A percentile compares a stretch with the other conserved stretches of the same genome.
Evolutionary conservation across 2,888 invertebrate genomes (phyloP).

Genomic region (Lepidochrysops patricia): DNA sequence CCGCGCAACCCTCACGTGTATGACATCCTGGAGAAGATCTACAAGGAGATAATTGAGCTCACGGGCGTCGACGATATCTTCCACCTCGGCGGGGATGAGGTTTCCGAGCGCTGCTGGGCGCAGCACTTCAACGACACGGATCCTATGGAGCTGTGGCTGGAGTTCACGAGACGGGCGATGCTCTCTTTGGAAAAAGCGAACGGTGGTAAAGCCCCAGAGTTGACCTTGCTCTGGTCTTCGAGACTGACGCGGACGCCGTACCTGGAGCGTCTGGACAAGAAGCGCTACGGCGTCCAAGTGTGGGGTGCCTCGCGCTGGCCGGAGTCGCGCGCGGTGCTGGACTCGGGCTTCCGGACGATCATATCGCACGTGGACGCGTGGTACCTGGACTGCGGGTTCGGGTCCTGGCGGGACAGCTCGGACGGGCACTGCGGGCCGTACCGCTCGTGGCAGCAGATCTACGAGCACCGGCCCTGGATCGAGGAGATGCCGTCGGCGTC

Average conservation of each 20-base stretch:
- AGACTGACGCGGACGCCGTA: conserved; percentile 83
- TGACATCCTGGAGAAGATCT: conserved; percentile 81
- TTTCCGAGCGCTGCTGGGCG: conserved; percentile 87
- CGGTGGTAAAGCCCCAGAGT: conserved; percentile 69
- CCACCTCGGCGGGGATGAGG: conserved; percentile 89
- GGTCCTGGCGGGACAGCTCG: conserved; percentile 87
- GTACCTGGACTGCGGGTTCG: conserved; percentile 92
- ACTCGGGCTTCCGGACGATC: conserved; percentile 84
- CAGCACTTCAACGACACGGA: conserved; percentile 84
- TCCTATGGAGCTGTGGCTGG: conserved; percentile 85
- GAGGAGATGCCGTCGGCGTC: conserved; percentile 50
- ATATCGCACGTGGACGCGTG: conserved; percentile 91
- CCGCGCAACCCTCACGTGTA: conserved; percentile 87
- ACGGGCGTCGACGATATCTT: conserved; percentile 86
- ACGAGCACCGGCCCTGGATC: conserved; percentile 87
- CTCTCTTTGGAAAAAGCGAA: conserved; percentile 77
- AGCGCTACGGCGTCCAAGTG: conserved; percentile 79
- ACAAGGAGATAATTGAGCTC: conserved; percentile 81
- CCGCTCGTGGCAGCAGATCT: conserved; percentile 89
- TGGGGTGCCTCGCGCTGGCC: conserved; percentile 90
- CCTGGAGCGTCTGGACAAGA: conserved; percentile 71
- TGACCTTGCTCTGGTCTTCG: conserved; percentile 84
- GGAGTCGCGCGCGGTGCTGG: conserved; percentile 83
- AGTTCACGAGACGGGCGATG: conserved; percentile 81
- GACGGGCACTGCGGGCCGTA: conserved; percentile 92